Evolutionary conservation across 1,140 invertebrate genomes (phyloP).

Genomic region (Bicyclus anynana): DNA sequence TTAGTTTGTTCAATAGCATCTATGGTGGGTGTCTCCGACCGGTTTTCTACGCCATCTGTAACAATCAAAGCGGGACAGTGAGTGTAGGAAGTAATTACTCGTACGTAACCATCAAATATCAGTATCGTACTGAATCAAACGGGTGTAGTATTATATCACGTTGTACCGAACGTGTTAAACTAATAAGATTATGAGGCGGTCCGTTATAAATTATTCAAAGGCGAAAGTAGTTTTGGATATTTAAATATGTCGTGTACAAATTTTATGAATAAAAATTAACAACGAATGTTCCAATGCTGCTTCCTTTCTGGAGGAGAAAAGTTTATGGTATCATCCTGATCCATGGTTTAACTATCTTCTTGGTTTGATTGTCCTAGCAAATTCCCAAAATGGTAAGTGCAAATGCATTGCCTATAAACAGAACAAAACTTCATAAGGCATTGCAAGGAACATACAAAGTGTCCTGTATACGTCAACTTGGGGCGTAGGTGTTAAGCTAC

Average conservation of each 20-base stretch:
- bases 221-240: conserved; percentile 20
- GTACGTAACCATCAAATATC: conserved; percentile 18
- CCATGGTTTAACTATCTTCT: too few relatives aligned
- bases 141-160: conserved; percentile 13
- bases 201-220: conserved; percentile 18
- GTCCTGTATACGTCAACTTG: too few relatives aligned
- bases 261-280: not conserved
- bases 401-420: too few relatives aligned
- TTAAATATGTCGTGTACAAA: not conserved
- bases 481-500: too few relatives aligned
- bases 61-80: conserved; percentile 40
- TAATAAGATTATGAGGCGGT: conserved; percentile 8
- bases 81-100: conserved; percentile 25
- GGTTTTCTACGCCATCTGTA: conserved; percentile 71
- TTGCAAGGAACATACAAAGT: too few relatives aligned
- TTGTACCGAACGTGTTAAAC: conserved; percentile 18
- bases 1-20: conserved; percentile 61
- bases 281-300: not conserved
- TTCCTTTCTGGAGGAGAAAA: too few relatives aligned
- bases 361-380: too few relatives aligned
- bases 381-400: too few relatives aligned
- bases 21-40: conserved; percentile 49
- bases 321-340: too few relatives aligned
- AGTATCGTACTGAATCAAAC: conserved; percentile 15
- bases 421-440: too few relatives aligned